These are phyloP conservation scores for Pocota personata DNA, from an alignment of 2,888 invertebrate genomes.

Conservation along the genomic window DNA sequence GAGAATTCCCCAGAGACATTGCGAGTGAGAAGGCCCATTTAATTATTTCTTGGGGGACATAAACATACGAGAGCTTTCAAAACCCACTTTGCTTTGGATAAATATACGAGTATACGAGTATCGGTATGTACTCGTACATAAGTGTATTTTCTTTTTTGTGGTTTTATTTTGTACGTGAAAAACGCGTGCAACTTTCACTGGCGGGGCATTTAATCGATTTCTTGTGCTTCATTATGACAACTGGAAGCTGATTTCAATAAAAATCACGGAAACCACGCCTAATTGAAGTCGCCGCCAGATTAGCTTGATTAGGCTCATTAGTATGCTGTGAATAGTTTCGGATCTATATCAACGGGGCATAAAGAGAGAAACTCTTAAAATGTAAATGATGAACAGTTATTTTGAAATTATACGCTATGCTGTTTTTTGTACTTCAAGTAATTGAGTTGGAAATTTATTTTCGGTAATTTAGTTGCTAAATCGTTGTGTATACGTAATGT, in stretches of 20 bases:
- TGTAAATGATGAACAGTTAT: conserved; percentile 62
- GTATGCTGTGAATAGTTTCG: conserved; percentile 58
- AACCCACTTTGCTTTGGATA: background rate
- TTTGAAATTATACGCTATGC: conserved; percentile 44
- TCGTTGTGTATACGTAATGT: background rate
- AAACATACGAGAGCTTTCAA: conserved; percentile 60
- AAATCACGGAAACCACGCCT: conserved; percentile 44
- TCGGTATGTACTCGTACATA: too few relatives aligned
- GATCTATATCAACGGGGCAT: conserved; percentile 64
- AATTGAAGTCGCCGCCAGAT: conserved; percentile 64
- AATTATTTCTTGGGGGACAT: conserved; percentile 57
- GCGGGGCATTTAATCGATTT: conserved; percentile 29
- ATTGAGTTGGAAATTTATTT: conserved; percentile 35
- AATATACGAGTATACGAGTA: too few relatives aligned
- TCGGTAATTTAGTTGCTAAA: conserved; percentile 38
- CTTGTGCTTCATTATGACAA: conserved; percentile 51
- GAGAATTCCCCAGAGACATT: conserved; percentile 45
- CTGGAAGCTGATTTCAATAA: conserved; percentile 44
- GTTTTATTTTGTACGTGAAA: conserved; percentile 4
- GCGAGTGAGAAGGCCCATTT: conserved; percentile 25
- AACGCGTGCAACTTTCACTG: conserved; percentile 56
- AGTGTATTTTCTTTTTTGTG: conserved; percentile 5
- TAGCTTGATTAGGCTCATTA: conserved; percentile 59
- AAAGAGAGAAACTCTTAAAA: conserved; percentile 67
- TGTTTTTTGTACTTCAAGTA: conserved; percentile 20